Percentiles rank a stretch among this genome's conserved stretches.
Conservation (phyloP, 2,888 invertebrate species). For the Gastracanthus pulcherrimus region DNA sequence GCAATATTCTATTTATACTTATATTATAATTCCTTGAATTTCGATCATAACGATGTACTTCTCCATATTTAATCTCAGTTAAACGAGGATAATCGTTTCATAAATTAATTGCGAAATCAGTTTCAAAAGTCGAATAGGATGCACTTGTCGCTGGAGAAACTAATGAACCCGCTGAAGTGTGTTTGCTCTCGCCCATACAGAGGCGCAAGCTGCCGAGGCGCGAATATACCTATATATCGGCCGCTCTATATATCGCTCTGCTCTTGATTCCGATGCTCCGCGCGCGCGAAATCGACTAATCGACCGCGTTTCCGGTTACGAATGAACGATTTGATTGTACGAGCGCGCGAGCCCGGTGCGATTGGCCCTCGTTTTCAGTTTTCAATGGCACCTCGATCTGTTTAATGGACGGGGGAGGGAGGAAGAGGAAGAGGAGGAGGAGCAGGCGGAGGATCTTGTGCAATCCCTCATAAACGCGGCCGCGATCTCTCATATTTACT, state of each 20-base stretch:
- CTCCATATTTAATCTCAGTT: too few relatives aligned
- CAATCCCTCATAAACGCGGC: background rate
- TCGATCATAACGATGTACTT: too few relatives aligned
- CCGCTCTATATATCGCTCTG: conserved; percentile 1
- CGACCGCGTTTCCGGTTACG: conserved; percentile 45
- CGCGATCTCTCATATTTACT: conserved; percentile 36
- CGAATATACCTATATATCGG: background rate
- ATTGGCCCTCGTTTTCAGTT: conserved; percentile 30
- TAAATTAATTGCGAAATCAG: background rate
- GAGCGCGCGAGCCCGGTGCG: background rate
- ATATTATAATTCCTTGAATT: too few relatives aligned
- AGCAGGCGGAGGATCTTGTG: background rate
- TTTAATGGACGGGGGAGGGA: too few relatives aligned
- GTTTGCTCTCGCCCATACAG: background rate
- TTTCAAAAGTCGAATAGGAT: conserved; percentile 22
- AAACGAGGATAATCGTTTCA: too few relatives aligned
- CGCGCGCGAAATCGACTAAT: conserved; percentile 46
- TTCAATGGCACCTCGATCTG: conserved; percentile 52
- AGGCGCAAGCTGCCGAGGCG: background rate
- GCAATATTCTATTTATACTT: too few relatives aligned
- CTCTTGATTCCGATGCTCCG: conserved; percentile 14
- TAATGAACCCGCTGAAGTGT: conserved; percentile 10
- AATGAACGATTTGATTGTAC: conserved; percentile 35
- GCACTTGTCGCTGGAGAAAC: conserved; percentile 36
- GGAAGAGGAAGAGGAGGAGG: background rate